A percentile compares a stretch with the other conserved stretches of the same genome.
phyloP scores from a whole-genome alignment of 2,888 invertebrate genomes.

The Gisinianus flammeolus region DNA sequence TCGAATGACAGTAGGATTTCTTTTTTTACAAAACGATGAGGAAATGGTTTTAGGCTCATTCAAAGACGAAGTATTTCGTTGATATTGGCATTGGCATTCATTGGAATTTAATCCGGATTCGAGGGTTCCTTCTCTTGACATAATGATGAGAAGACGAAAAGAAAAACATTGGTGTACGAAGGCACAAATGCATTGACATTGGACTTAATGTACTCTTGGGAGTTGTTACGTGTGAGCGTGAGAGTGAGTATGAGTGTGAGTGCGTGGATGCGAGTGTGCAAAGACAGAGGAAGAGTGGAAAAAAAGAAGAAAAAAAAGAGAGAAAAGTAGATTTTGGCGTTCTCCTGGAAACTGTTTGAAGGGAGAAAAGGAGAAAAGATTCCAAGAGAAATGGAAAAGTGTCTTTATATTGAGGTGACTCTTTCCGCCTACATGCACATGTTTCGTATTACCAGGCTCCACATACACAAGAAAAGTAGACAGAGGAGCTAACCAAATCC shows the following conservation, averaged over 20 bases:
- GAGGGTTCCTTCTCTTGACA: constrained; percentile 1
- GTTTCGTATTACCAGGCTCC: neutral
- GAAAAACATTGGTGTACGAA: constrained; percentile 4
- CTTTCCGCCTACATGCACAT: neutral
- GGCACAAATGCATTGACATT: constrained; percentile 15
- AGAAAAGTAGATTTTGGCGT: neutral
- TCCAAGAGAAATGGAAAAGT: constrained; percentile 22
- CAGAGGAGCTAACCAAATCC: too few species aligned
- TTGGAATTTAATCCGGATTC: neutral
- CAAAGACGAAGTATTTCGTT: too few species aligned
- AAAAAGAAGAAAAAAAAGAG: neutral
- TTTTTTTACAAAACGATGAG: too few species aligned
- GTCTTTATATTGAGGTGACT: constrained; percentile 17
- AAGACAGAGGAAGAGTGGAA: neutral
- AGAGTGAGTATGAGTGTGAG: neutral
- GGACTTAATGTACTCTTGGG: constrained; percentile 21
- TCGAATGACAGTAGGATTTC: too few species aligned
- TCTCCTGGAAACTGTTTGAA: neutral
- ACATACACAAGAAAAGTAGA: neutral
- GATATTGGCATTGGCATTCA: too few species aligned
- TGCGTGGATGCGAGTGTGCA: neutral
- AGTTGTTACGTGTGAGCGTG: neutral
- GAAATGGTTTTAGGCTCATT: too few species aligned
- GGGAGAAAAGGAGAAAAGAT: neutral
- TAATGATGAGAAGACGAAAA: constrained; percentile 10